These are phyloP conservation scores for Habroteleia sp. DNA, from an alignment of 2,888 invertebrate genomes.

Conservation along the genomic window DNA sequence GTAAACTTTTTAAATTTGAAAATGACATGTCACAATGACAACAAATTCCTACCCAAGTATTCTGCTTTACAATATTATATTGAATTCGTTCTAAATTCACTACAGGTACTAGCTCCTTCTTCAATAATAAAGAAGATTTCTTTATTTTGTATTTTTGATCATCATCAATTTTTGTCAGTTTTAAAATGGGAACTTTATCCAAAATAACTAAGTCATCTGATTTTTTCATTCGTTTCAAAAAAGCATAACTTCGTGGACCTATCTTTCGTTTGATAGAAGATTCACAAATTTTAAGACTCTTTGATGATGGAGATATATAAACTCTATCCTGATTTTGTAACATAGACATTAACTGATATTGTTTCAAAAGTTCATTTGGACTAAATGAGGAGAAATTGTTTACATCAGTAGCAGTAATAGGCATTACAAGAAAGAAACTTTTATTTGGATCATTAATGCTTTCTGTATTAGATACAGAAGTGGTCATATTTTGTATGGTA, in stretches of 20 bases:
- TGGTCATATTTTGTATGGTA: neutral
- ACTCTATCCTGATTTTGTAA: neutral
- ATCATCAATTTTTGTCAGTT: constrained; percentile 16
- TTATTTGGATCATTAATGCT: constrained; percentile 35
- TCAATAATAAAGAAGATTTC: neutral
- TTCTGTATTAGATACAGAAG: neutral
- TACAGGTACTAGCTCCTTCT: neutral
- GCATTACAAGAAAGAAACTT: constrained; percentile 25
- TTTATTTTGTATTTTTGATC: neutral
- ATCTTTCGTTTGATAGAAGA: neutral
- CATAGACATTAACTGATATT: neutral
- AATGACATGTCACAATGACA: constrained; percentile 3
- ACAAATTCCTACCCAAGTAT: constrained; percentile 11
- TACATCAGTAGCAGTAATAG: constrained; percentile 22
- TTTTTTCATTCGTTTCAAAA: neutral
- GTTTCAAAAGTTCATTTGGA: neutral
- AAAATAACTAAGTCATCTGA: constrained; percentile 11
- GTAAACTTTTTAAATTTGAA: constrained; percentile 1
- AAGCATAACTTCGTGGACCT: neutral
- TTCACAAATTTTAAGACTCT: neutral
- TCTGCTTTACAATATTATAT: neutral
- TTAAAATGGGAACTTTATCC: constrained; percentile 30
- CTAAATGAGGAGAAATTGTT: constrained; percentile 10
- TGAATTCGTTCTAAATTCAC: constrained; percentile 1
- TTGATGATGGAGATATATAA: neutral